Evolutionary conservation across 35 echinoderm and acorn worm species (phyloP).

Genomic region (Holothuria glaberrima): DNA sequence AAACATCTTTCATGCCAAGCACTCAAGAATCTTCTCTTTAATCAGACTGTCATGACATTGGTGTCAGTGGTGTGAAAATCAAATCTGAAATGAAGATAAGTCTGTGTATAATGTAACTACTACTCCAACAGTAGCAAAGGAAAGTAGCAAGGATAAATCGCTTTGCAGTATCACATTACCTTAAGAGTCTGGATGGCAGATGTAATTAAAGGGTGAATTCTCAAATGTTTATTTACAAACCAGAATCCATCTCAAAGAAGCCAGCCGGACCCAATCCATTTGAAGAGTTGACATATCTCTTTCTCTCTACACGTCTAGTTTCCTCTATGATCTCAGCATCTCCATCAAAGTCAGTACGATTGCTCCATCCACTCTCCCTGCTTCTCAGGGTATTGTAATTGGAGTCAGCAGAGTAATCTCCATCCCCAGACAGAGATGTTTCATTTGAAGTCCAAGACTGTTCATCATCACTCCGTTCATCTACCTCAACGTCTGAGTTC

Average conservation of each 20-base stretch:
- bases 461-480: not conserved
- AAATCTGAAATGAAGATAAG: too few species aligned
- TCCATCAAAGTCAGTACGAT: not conserved
- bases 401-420: not conserved
- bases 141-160: too few species aligned
- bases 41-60: too few species aligned
- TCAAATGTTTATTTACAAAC: not conserved
- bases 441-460: not conserved
- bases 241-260: conserved; percentile 37
- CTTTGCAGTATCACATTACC: too few species aligned
- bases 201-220: too few species aligned
- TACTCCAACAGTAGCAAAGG: too few species aligned
- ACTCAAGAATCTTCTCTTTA: too few species aligned
- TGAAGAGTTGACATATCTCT: not conserved
- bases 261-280: conserved; percentile 6
- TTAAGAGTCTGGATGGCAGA: too few species aligned
- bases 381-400: conserved; percentile 11
- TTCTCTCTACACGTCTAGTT: not conserved
- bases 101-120: too few species aligned
- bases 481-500: not conserved
- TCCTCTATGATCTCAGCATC: not conserved
- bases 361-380: not conserved
- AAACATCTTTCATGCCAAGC: too few species aligned
- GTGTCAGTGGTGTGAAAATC: too few species aligned
- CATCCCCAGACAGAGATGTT: not conserved